Base-by-base conservation (phyloP, 2,113 vertebrate genomes). In the Eublepharis macularius region DNA sequence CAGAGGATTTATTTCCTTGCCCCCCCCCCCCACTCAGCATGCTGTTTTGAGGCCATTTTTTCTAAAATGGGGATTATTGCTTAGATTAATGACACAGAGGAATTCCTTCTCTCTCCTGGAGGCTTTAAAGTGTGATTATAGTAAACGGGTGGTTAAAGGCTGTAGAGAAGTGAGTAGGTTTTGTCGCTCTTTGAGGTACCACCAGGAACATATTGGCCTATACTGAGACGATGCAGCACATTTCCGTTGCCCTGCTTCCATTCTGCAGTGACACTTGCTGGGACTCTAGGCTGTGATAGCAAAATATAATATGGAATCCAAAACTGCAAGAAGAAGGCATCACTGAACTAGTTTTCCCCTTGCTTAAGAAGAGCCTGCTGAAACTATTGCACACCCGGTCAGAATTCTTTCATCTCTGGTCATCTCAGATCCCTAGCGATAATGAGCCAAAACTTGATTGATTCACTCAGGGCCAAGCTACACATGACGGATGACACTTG, bases 181-280 rank as follows among this genome's bases (percentile, higher is more conserved):
- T 51, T 54, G 68, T 72, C 51, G 66, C 39, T 16, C 4, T n/a
- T 57, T n/a, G 51, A 75, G 3, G 12, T 4, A 14, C 66, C 12
- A 34, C 16, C 5, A 6, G 43, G 32, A 76, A 6, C 26, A 24
- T 32, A 2, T 29, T 80, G 43, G 21, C 29, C 3, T 11, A 41
- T 70, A 29, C 10, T 68, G 21, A 60, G 69, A 29, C 17, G 16
- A 34, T n/a, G 17, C 34, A 54, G 16, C 24, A 41, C 39, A 29
- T 24, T 41, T 49, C 4, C 5, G 0, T 4, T 63, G 29, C 0
- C 1, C 34, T 86, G 90, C 43, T 41, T 54, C n/a, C 43, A 4
- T n/a, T n/a, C 87, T 76, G 86, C 39, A 76, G 78, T 36, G 85
- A 83, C 77, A 85, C 66, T 87, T 83, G 1, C 81, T 87, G 80